These are phyloP conservation scores for Acrobasis suavella DNA, from an alignment of 2,888 invertebrate species.

Conservation along the genomic window DNA sequence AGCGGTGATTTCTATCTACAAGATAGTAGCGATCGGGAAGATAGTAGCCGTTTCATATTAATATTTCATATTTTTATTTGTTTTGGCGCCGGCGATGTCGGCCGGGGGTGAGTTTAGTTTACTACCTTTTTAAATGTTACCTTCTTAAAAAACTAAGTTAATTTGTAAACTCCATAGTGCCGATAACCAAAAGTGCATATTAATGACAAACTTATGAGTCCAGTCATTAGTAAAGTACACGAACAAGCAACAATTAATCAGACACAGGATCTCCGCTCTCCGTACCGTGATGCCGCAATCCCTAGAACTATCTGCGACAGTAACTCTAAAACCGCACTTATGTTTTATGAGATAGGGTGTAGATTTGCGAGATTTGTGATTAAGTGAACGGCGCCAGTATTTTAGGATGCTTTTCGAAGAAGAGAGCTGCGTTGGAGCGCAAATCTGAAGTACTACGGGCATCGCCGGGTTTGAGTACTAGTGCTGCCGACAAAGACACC, in stretches of 20 bases:
- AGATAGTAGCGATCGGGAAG: slow-evolving; percentile 64
- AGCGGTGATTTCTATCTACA: slow-evolving; percentile 69
- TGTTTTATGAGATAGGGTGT: slow-evolving; percentile 46
- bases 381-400: slow-evolving; percentile 68
- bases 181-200: slow-evolving; percentile 9
- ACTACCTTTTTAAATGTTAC: neutral
- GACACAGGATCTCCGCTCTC: slow-evolving; percentile 75
- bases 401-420: slow-evolving; percentile 79
- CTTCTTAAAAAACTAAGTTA: neutral
- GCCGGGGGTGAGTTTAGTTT: slow-evolving; percentile 1
- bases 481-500: slow-evolving; percentile 74
- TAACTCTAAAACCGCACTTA: slow-evolving; percentile 48
- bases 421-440: slow-evolving; percentile 45
- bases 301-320: slow-evolving; percentile 50
- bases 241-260: slow-evolving; percentile 61
- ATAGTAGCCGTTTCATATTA: slow-evolving; percentile 68
- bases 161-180: neutral
- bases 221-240: slow-evolving; percentile 26
- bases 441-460: slow-evolving; percentile 3
- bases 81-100: slow-evolving; percentile 32
- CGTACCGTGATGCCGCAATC: slow-evolving; percentile 71
- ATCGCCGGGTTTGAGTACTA: slow-evolving; percentile 1
- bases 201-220: slow-evolving; percentile 21
- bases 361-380: slow-evolving; percentile 47
- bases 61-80: slow-evolving; percentile 58